A percentile compares a stretch with the other conserved stretches of the same genome.
Evolutionary conservation across 2,888 invertebrate species (phyloP).

Genomic region (Mimas tiliae): DNA sequence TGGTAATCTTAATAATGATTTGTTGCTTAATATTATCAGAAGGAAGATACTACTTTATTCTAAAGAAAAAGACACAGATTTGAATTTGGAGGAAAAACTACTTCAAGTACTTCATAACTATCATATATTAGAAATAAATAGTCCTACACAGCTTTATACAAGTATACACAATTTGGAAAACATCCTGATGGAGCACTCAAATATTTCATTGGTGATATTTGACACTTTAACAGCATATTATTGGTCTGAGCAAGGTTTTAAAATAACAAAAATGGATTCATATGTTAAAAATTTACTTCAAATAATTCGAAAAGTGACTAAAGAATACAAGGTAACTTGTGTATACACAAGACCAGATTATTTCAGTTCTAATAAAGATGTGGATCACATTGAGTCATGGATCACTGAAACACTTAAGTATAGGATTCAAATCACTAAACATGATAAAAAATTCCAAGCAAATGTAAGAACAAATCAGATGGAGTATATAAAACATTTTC

Average conservation of each 20-base stretch:
- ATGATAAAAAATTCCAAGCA: conserved; percentile 34
- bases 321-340: conserved; percentile 76
- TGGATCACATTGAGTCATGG: conserved; percentile 51
- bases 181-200: conserved; percentile 60
- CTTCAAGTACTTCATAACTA: conserved; percentile 54
- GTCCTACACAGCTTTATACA: conserved; percentile 68
- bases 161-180: conserved; percentile 74
- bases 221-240: conserved; percentile 80
- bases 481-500: conserved; percentile 37
- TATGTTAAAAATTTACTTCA: conserved; percentile 74
- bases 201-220: conserved; percentile 70
- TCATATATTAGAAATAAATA: conserved; percentile 65
- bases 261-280: conserved; percentile 76
- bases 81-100: conserved; percentile 38
- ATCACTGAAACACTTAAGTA: conserved; percentile 41
- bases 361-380: conserved; percentile 72
- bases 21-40: conserved; percentile 47
- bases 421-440: conserved; percentile 45
- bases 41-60: conserved; percentile 35
- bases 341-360: conserved; percentile 82
- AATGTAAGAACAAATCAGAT: conserved; percentile 40
- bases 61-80: conserved; percentile 33
- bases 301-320: conserved; percentile 72
- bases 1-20: conserved; percentile 65
- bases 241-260: conserved; percentile 79